Conservation (phyloP, 2,797 vertebrate genomes). For the Pelobates cultripes region DNA sequence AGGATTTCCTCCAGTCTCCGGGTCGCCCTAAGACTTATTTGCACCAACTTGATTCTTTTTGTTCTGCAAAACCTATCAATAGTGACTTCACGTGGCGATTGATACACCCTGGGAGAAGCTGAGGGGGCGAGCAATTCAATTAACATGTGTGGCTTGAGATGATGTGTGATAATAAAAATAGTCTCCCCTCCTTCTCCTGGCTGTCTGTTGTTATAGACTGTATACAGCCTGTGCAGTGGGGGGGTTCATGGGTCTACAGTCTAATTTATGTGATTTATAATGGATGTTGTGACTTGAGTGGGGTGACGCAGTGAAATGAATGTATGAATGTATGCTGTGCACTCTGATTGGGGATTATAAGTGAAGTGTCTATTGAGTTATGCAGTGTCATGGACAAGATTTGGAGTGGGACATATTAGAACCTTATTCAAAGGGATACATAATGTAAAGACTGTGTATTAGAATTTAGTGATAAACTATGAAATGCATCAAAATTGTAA, state of each 20-base stretch:
- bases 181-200: conserved; percentile 24
- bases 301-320: no score
- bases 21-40: conserved; percentile 72
- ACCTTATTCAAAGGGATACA: no score
- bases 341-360: no score
- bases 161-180: conserved; percentile 37
- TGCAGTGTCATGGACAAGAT: no score
- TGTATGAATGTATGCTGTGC: no score
- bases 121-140: conserved; percentile 47
- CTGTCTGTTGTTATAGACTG: conserved; percentile 47
- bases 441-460: no score
- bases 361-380: no score
- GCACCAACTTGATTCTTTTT: conserved; percentile 73
- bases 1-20: conserved; percentile 41
- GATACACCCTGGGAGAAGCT: conserved; percentile 71
- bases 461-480: no score
- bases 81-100: conserved; percentile 85
- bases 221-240: background rate
- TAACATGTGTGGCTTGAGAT: conserved; percentile 42
- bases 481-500: no score
- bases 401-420: no score
- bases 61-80: conserved; percentile 84
- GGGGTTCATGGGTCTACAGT: background rate
- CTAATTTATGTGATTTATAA: no score
- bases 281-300: no score